Percentiles rank a stretch among this genome's conserved stretches.
Conservation (phyloP, 2,797 vertebrate genomes). For the Onychomys torridus region DNA sequence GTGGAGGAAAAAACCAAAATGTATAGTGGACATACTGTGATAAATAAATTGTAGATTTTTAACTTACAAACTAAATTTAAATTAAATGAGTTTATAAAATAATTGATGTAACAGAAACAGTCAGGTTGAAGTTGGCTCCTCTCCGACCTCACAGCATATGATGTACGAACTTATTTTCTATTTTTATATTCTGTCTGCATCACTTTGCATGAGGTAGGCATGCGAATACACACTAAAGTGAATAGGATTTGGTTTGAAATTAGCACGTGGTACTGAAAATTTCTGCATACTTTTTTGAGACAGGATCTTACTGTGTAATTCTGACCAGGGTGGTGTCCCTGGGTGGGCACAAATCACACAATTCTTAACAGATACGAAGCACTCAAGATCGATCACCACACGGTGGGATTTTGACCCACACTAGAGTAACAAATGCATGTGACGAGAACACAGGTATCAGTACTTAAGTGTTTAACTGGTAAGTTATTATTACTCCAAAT, state of each 20-base stretch:
- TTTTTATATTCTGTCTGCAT: background rate
- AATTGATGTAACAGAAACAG: background rate
- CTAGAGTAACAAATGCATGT: background rate
- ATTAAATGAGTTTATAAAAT: too few species aligned
- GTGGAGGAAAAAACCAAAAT: background rate
- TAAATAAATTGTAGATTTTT: background rate
- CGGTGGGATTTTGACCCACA: background rate
- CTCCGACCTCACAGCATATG: too few species aligned
- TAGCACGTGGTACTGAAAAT: background rate
- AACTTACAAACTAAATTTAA: background rate
- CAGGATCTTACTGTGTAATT: background rate
- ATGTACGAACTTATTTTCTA: background rate
- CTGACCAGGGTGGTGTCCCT: background rate
- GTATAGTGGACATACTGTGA: background rate
- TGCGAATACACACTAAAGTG: background rate
- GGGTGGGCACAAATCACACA: background rate
- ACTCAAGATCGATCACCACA: background rate
- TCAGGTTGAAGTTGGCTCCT: background rate
- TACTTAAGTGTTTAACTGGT: background rate
- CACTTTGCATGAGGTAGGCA: background rate
- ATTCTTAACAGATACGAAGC: background rate
- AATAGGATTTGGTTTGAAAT: background rate
- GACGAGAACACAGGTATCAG: background rate
- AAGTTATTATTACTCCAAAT: background rate
- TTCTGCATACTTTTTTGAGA: background rate